Percentiles rank a stretch among this genome's conserved stretches.
These are phyloP conservation scores for Pachymerium ferrugineum DNA, from an alignment of 2,888 invertebrate genomes.

Conservation along the genomic window DNA sequence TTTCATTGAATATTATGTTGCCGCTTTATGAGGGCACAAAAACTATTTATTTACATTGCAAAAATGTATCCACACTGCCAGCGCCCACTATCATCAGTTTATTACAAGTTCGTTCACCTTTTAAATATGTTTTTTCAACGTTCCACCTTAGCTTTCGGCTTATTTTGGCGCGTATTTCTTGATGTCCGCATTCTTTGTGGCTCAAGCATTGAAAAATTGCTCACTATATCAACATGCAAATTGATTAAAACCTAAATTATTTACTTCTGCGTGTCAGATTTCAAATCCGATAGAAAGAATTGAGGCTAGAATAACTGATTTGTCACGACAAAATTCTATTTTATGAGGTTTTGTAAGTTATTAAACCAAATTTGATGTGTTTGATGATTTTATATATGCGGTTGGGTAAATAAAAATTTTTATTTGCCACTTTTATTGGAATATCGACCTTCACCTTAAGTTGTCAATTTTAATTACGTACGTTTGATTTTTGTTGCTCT, in stretches of 20 bases:
- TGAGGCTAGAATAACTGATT: too few relatives aligned
- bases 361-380: too few relatives aligned
- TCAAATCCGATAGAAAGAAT: too few relatives aligned
- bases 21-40: too few relatives aligned
- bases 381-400: too few relatives aligned
- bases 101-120: background rate
- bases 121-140: background rate
- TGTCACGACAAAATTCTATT: too few relatives aligned
- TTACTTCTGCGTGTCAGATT: too few relatives aligned
- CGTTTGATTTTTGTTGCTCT: background rate
- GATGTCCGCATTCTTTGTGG: background rate
- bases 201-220: background rate
- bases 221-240: background rate
- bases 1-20: too few relatives aligned
- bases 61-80: too few relatives aligned
- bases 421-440: background rate
- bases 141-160: background rate
- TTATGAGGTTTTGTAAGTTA: too few relatives aligned
- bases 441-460: background rate
- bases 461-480: background rate
- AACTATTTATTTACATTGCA: too few relatives aligned
- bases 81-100: background rate
- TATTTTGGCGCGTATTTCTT: background rate
- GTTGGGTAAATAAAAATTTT: background rate
- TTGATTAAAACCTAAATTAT: background rate